These are phyloP conservation scores for Drosophila sturtevanti DNA, from an alignment of 1,140 invertebrate species.

Conservation along the genomic window DNA sequence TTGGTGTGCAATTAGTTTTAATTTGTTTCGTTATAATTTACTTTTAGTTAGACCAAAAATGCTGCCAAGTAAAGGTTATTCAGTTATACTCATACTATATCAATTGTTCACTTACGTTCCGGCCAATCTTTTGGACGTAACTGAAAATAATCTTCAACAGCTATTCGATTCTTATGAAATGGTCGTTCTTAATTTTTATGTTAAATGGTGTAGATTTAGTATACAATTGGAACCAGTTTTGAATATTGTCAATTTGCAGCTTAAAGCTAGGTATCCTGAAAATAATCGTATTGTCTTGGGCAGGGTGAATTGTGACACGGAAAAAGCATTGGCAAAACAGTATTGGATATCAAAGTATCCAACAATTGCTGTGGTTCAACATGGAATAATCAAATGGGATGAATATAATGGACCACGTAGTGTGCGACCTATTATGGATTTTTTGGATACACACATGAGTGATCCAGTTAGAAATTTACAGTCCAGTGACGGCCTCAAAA, in stretches of 20 bases:
- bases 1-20: background rate
- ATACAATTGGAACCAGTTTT: constrained; percentile 36
- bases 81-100: constrained; percentile 1
- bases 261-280: constrained; percentile 88
- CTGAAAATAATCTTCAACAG: background rate
- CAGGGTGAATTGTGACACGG: constrained; percentile 97
- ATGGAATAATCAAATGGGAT: constrained; percentile 94
- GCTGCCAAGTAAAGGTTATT: background rate
- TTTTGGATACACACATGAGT: constrained; percentile 94
- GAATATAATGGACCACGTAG: constrained; percentile 93
- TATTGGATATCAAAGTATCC: constrained; percentile 99
- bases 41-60: constrained; percentile 32
- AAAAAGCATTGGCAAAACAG: constrained; percentile 89
- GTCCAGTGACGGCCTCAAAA: constrained; percentile 88
- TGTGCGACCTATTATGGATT: constrained; percentile 91
- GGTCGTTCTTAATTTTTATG: constrained; percentile 52
- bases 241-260: constrained; percentile 94
- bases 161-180: constrained; percentile 30
- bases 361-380: constrained; percentile 96
- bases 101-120: background rate
- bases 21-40: background rate
- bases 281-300: constrained; percentile 93
- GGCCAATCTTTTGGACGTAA: constrained; percentile 6
- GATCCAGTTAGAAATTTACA: constrained; percentile 93
- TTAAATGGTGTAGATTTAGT: constrained; percentile 40